These are phyloP conservation scores for Asbolus verrucosus DNA, from an alignment of 1,140 invertebrate species.

Conservation along the genomic window DNA sequence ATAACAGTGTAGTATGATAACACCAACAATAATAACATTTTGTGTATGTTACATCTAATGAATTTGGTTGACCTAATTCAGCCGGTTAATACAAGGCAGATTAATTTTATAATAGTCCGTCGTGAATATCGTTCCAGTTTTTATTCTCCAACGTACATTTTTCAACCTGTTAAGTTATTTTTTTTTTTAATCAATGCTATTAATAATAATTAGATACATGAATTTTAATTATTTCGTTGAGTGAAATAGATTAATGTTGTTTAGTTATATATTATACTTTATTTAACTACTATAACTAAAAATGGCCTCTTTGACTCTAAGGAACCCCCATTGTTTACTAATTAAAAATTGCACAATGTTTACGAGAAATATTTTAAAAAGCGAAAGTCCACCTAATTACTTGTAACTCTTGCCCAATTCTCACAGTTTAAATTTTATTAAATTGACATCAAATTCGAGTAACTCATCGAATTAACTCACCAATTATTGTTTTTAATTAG, in stretches of 20 bases:
- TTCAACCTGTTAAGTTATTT: too few species aligned
- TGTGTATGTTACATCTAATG: conserved; percentile 13
- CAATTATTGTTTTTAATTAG: conserved; percentile 31
- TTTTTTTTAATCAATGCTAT: too few species aligned
- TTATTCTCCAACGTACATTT: background rate
- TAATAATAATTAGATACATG: too few species aligned
- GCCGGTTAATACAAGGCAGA: background rate
- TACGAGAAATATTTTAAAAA: conserved; percentile 37
- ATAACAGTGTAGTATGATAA: background rate
- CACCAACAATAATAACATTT: conserved; percentile 10
- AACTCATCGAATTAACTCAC: conserved; percentile 4
- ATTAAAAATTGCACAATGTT: conserved; percentile 43
- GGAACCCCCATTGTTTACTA: conserved; percentile 43
- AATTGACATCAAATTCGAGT: conserved; percentile 7
- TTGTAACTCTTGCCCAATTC: conserved; percentile 23
- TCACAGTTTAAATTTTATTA: conserved; percentile 29
- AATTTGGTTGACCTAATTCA: conserved; percentile 19
- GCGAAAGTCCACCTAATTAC: conserved; percentile 39
- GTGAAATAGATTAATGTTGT: too few species aligned
- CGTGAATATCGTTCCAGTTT: too few species aligned
- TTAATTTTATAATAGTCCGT: conserved; percentile 1
- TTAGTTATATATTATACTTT: too few species aligned
- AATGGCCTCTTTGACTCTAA: conserved; percentile 23
- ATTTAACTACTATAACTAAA: too few species aligned
- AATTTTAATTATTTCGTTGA: too few species aligned